These are phyloP conservation scores for Chauna torquata DNA, from an alignment of 2,113 vertebrate species.

Conservation along the genomic window DNA sequence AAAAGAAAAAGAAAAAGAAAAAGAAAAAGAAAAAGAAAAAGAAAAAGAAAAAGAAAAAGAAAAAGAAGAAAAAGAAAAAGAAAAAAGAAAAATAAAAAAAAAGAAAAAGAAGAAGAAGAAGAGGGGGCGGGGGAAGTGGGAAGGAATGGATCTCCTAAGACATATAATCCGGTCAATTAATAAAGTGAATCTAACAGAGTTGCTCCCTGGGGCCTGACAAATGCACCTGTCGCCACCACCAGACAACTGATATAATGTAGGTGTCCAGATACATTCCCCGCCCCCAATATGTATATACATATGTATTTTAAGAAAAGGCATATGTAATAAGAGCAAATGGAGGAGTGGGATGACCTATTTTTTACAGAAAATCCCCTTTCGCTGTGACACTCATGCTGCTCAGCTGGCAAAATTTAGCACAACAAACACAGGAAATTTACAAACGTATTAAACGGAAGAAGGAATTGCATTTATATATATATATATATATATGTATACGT, in stretches of 20 bases:
- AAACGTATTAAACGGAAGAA: not conserved
- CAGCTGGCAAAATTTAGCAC: not conserved
- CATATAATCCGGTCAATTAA: conserved; percentile 68
- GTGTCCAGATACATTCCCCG: conserved; percentile 1
- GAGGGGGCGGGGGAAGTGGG: not conserved
- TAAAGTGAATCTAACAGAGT: conserved; percentile 42
- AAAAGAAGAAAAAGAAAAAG: no score
- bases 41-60: no score
- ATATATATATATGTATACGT: no score
- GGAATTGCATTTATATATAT: not conserved
- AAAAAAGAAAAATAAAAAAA: no score
- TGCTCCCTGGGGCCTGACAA: conserved; percentile 59
- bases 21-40: no score
- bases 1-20: no score
- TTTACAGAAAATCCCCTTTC: not conserved
- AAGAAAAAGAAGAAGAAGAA: no score
- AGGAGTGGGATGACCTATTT: not conserved
- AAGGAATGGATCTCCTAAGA: conserved; percentile 18
- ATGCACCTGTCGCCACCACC: conserved; percentile 41
- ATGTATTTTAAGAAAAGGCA: not conserved
- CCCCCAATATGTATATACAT: not conserved
- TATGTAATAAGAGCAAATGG: not conserved
- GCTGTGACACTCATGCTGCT: not conserved
- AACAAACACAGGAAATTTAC: not conserved
- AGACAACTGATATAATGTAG: conserved; percentile 36